A percentile compares a stretch with the other conserved stretches of the same genome.
phyloP scores from a whole-genome alignment of 2,797 vertebrate genomes.

The Astyanax mexicanus region DNA sequence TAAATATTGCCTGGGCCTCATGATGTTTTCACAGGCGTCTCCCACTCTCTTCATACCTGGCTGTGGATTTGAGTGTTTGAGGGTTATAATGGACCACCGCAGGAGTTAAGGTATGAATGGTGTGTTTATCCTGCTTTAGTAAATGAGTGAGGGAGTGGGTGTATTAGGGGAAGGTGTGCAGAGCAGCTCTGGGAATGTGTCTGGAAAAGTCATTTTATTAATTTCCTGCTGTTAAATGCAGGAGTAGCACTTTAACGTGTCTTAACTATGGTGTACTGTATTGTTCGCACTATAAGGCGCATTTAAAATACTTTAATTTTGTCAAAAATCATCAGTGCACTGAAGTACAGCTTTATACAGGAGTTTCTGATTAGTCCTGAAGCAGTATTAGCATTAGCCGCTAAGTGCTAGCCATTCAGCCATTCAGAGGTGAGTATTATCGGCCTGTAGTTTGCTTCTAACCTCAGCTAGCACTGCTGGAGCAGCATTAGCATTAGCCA shows the following conservation, averaged over 20 bases:
- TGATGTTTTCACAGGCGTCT: not conserved
- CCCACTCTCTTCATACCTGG: slow-evolving; percentile 1
- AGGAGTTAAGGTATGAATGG: slow-evolving; percentile 30
- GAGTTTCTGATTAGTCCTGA: no score
- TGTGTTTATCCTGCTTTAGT: slow-evolving; percentile 33
- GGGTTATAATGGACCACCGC: slow-evolving; percentile 32
- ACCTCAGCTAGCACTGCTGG: no score
- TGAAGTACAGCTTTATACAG: no score
- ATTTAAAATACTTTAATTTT: no score
- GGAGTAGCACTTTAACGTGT: slow-evolving; percentile 26
- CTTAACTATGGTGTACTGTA: slow-evolving; percentile 30
- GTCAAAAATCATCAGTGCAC: no score
- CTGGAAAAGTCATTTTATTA: slow-evolving; percentile 49
- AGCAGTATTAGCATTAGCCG: no score
- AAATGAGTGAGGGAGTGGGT: slow-evolving; percentile 34
- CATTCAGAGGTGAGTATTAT: no score
- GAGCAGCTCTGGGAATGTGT: slow-evolving; percentile 26
- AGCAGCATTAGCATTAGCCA: no score
- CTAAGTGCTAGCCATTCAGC: no score
- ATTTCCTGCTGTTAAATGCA: slow-evolving; percentile 31
- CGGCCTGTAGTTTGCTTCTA: no score
- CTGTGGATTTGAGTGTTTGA: slow-evolving; percentile 38
- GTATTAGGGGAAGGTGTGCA: slow-evolving; percentile 22
- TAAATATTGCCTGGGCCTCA: not conserved
- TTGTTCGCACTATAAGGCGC: no score